Evolutionary conservation across 2,797 vertebrate genomes (phyloP).

Genomic region (Trematomus bernacchii): DNA sequence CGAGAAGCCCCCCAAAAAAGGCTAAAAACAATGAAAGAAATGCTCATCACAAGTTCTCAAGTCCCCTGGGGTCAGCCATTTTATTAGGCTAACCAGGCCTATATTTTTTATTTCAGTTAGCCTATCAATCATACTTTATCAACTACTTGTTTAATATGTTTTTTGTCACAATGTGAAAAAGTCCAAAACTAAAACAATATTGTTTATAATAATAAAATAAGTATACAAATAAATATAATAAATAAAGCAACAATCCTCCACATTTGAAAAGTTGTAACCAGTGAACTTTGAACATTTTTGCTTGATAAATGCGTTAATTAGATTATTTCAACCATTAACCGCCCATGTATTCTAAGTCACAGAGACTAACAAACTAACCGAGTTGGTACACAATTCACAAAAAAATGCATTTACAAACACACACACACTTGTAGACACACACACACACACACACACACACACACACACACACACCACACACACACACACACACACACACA

Average conservation of each 20-base stretch:
- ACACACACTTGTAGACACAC: neutral
- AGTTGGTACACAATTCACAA: neutral
- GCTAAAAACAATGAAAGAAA: neutral
- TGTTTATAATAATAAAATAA: neutral
- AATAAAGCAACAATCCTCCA: neutral
- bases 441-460: constrained; percentile 1
- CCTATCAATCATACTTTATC: too few species aligned
- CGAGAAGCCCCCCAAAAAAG: neutral
- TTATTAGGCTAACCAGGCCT: too few species aligned
- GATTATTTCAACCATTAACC: neutral
- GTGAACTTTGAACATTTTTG: neutral
- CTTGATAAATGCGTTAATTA: neutral
- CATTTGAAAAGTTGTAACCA: neutral
- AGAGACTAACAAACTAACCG: neutral
- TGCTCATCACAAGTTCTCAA: too few species aligned
- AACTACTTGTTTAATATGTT: too few species aligned
- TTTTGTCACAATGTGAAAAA: too few species aligned
- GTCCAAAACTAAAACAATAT: too few species aligned
- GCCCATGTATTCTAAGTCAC: neutral
- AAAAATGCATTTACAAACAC: neutral
- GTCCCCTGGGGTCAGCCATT: too few species aligned
- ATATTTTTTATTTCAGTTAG: too few species aligned
- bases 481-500: constrained; percentile 1
- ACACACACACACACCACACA: neutral
- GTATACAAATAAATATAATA: neutral